Conservation (phyloP, 2,888 invertebrate genomes). For the Troilus luridus region DNA sequence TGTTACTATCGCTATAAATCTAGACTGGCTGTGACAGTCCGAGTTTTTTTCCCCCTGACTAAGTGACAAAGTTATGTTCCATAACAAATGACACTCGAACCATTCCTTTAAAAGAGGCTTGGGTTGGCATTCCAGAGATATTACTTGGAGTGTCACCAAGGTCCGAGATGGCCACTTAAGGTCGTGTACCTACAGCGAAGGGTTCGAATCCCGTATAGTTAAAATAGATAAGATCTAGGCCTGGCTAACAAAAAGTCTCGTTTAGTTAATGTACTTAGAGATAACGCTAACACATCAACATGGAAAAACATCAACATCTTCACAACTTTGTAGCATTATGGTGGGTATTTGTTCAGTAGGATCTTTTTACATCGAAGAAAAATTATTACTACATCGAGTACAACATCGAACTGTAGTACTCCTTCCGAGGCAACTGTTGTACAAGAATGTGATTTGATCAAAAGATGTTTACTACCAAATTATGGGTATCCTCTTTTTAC, state of each 20-base stretch:
- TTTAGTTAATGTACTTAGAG: background rate
- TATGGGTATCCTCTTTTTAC: too few relatives aligned
- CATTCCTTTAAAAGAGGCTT: background rate
- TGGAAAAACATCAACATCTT: background rate
- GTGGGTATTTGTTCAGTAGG: background rate
- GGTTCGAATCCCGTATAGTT: too few relatives aligned
- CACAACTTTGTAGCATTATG: background rate
- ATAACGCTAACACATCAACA: background rate
- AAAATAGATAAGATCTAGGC: background rate
- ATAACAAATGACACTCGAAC: background rate
- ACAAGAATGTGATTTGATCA: too few relatives aligned
- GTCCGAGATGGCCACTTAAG: background rate
- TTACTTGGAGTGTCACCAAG: background rate
- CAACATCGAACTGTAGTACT: too few relatives aligned
- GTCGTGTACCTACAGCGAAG: background rate
- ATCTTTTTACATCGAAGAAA: too few relatives aligned
- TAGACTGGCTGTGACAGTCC: background rate
- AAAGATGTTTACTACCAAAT: too few relatives aligned
- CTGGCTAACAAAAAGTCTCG: background rate
- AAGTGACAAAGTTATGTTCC: background rate
- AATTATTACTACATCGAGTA: too few relatives aligned
- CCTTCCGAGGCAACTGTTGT: too few relatives aligned
- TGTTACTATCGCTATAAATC: background rate
- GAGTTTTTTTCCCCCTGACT: background rate
- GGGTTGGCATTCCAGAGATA: background rate